These are phyloP conservation scores for Phaetusa simplex DNA, from an alignment of 2,113 vertebrate species.

Conservation along the genomic window DNA sequence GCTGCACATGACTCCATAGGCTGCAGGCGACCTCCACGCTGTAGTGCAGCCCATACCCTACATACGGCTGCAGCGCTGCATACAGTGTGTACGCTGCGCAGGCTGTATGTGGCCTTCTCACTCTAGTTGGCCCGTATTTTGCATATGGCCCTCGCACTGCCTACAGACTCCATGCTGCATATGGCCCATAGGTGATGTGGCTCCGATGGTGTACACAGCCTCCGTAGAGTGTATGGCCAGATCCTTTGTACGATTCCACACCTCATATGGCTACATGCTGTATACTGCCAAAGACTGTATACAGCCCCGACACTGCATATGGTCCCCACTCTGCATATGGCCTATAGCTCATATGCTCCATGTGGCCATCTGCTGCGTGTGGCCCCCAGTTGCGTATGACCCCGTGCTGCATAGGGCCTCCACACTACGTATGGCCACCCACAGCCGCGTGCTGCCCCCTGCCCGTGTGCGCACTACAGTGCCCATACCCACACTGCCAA, in stretches of 20 bases:
- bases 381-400: not conserved
- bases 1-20: not conserved
- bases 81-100: not conserved
- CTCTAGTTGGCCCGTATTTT: not conserved
- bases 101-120: not conserved
- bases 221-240: not conserved
- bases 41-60: too few relatives aligned
- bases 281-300: too few relatives aligned
- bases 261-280: too few relatives aligned
- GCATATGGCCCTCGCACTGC: not conserved
- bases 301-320: not conserved
- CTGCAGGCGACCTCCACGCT: not conserved
- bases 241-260: not conserved
- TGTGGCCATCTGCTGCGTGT: not conserved
- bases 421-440: rapidly evolving
- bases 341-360: not conserved
- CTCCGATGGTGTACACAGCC: not conserved
- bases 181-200: not conserved
- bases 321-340: not conserved
- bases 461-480: rapidly evolving
- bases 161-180: not conserved
- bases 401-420: too few relatives aligned
- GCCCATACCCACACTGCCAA: not conserved
- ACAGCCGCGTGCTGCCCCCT: not conserved
- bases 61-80: not conserved